Conservation (phyloP, 2,113 vertebrate genomes). For the Mystacornis crossleyi region DNA sequence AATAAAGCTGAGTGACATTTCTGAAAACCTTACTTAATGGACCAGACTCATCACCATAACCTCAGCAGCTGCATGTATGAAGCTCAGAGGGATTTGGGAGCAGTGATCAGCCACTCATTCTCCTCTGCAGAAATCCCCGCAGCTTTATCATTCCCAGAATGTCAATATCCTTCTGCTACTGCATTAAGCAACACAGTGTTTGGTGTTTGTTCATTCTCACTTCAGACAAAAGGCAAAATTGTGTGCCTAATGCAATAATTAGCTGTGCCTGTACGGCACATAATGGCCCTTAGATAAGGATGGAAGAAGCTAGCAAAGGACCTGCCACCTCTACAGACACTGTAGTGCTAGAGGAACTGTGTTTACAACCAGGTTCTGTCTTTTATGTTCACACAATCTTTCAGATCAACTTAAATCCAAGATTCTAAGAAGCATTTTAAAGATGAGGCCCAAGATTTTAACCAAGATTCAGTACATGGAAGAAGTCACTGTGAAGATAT, state of each 20-base stretch:
- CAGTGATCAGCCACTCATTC: neutral
- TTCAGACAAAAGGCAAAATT: neutral
- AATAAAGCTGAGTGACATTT: slow-evolving; percentile 44
- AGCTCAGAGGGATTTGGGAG: neutral
- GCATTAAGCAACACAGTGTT: neutral
- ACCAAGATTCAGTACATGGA: neutral
- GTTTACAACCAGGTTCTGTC: accelerated
- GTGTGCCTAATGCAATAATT: neutral
- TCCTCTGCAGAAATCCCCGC: slow-evolving; percentile 15
- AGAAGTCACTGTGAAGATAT: neutral
- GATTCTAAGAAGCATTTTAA: neutral
- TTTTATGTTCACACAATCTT: neutral
- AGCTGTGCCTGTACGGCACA: neutral
- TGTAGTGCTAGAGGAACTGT: neutral
- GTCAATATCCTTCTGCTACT: neutral
- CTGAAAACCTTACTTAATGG: slow-evolving; percentile 23
- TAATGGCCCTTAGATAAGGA: neutral
- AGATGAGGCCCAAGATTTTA: neutral
- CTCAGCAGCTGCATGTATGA: neutral
- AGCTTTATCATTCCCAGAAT: neutral
- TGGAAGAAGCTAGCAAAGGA: neutral
- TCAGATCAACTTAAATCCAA: neutral
- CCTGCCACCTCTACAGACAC: neutral
- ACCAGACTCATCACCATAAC: neutral
- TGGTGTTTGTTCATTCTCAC: neutral